Percentiles rank a stretch among this genome's conserved stretches.
phyloP scores from a whole-genome alignment of 2,113 vertebrate species.

The Haemorhous mexicanus region DNA sequence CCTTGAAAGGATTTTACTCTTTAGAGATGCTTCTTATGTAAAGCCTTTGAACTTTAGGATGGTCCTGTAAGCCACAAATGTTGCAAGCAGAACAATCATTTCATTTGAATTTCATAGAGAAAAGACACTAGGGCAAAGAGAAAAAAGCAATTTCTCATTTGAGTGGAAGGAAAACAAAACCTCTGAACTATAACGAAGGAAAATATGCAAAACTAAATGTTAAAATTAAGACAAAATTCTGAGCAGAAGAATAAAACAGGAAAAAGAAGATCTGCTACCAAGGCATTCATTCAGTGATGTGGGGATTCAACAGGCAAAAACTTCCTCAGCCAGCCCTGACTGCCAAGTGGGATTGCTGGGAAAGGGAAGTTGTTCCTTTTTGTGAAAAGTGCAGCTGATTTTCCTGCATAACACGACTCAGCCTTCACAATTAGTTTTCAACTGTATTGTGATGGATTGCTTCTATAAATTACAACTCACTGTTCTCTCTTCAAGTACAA shows the following conservation, averaged over 20 bases:
- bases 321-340: background rate
- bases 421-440: background rate
- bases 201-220: background rate
- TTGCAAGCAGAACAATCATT: background rate
- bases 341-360: background rate
- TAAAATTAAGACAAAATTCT: background rate
- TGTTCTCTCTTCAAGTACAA: background rate
- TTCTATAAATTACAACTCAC: background rate
- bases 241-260: background rate
- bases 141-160: background rate
- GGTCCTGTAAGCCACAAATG: background rate
- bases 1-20: conserved; percentile 8
- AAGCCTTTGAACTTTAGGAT: conserved; percentile 11
- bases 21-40: background rate
- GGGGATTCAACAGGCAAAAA: background rate
- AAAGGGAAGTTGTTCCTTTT: background rate
- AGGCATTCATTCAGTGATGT: background rate
- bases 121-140: background rate
- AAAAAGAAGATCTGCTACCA: background rate
- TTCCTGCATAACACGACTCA: background rate
- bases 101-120: conserved; percentile 14
- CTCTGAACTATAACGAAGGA: background rate
- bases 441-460: background rate
- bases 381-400: background rate
- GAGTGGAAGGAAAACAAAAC: background rate